These are phyloP conservation scores for Drosophila fungiperda DNA, from an alignment of 2,888 invertebrate genomes.

Conservation along the genomic window DNA sequence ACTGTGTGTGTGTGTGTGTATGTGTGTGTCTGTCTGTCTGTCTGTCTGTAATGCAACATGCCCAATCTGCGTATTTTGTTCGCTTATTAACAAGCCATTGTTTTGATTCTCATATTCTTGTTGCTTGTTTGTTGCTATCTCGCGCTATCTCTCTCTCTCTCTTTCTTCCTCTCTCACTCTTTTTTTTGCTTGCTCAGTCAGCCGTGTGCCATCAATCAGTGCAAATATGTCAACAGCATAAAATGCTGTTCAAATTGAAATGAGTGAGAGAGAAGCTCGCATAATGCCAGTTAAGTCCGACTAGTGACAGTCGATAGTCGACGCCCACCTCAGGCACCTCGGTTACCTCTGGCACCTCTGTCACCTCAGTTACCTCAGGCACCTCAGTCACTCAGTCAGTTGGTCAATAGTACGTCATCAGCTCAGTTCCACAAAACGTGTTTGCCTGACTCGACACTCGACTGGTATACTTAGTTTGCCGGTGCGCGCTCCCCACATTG, in stretches of 20 bases:
- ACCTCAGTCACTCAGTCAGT: constrained; percentile 40
- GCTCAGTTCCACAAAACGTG: constrained; percentile 44
- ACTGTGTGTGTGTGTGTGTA: constrained; percentile 13
- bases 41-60: constrained; percentile 5
- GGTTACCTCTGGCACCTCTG: constrained; percentile 15
- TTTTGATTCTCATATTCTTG: constrained; percentile 16
- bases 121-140: constrained; percentile 6
- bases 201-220: constrained; percentile 56
- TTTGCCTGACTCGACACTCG: constrained; percentile 34
- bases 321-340: constrained; percentile 52
- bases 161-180: neutral
- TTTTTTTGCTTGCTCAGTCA: neutral
- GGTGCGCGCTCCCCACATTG: constrained; percentile 67
- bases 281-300: constrained; percentile 74
- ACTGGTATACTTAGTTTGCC: constrained; percentile 68
- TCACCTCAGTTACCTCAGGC: constrained; percentile 14
- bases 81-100: constrained; percentile 72
- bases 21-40: neutral
- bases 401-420: constrained; percentile 49
- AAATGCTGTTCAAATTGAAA: constrained; percentile 34
- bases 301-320: constrained; percentile 34
- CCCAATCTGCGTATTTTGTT: constrained; percentile 6
- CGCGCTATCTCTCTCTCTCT: neutral
- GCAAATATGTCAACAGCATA: constrained; percentile 68
- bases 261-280: constrained; percentile 36